phyloP scores from a whole-genome alignment of 1,140 invertebrate species.

The Coboldia fuscipes region DNA sequence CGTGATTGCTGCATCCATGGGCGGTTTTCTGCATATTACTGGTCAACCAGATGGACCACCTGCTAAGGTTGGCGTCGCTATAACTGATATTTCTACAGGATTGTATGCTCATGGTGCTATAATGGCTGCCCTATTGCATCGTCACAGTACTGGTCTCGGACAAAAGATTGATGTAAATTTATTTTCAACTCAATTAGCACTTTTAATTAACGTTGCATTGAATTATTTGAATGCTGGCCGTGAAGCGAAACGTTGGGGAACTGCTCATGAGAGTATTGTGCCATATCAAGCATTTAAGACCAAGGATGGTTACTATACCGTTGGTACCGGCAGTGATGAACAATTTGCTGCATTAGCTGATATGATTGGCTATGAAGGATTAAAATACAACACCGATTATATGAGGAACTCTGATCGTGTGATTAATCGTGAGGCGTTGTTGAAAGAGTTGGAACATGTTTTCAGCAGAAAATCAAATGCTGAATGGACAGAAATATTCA shows the following conservation, averaged over 20 bases:
- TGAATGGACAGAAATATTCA: constrained; percentile 57
- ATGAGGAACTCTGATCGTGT: constrained; percentile 53
- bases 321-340: constrained; percentile 60
- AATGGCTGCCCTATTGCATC: constrained; percentile 66
- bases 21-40: constrained; percentile 76
- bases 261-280: constrained; percentile 83
- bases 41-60: constrained; percentile 66
- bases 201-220: constrained; percentile 71
- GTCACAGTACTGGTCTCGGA: constrained; percentile 54
- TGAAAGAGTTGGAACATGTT: constrained; percentile 34
- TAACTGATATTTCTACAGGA: constrained; percentile 84
- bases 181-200: constrained; percentile 76
- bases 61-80: constrained; percentile 78
- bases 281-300: constrained; percentile 81
- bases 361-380: constrained; percentile 32
- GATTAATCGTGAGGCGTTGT: constrained; percentile 44
- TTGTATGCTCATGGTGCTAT: constrained; percentile 92
- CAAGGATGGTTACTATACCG: constrained; percentile 58
- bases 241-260: constrained; percentile 63
- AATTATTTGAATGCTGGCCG: constrained; percentile 76
- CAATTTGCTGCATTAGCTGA: constrained; percentile 54
- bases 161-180: constrained; percentile 89
- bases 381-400: constrained; percentile 42
- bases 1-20: constrained; percentile 81
- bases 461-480: constrained; percentile 44